These are phyloP conservation scores for Eonycteris spelaea DNA, from an alignment of 2,113 vertebrate genomes.

Conservation along the genomic window DNA sequence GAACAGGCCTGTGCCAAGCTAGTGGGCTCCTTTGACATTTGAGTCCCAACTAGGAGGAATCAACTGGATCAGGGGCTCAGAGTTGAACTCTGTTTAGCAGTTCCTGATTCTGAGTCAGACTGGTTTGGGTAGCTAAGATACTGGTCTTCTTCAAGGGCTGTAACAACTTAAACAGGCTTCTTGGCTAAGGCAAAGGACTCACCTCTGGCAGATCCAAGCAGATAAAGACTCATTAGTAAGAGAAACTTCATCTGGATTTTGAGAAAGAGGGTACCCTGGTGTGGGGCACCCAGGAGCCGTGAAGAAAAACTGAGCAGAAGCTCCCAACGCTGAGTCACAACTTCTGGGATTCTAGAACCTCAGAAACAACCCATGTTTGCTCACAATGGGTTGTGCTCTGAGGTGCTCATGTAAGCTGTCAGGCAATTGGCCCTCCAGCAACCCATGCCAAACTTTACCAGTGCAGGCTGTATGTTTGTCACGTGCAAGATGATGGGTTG, in stretches of 20 bases:
- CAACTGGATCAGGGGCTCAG: neutral
- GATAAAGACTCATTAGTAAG: slow-evolving; percentile 55
- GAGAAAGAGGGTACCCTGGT: neutral
- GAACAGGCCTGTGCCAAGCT: neutral
- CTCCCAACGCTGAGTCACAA: neutral
- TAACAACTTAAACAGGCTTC: neutral
- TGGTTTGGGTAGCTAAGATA: slow-evolving; percentile 18
- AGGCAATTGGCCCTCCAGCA: neutral
- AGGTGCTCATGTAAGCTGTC: neutral
- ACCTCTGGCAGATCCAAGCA: slow-evolving; percentile 61
- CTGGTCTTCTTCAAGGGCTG: neutral
- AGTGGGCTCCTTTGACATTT: neutral
- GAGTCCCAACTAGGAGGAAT: neutral
- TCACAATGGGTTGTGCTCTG: slow-evolving; percentile 55
- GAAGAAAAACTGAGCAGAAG: slow-evolving; percentile 21
- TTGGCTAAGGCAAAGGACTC: slow-evolving; percentile 13
- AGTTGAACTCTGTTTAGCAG: neutral
- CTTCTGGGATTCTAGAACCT: slow-evolving; percentile 62
- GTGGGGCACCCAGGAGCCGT: slow-evolving; percentile 9
- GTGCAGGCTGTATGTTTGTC: neutral
- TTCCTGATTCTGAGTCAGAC: neutral
- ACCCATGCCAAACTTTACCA: neutral
- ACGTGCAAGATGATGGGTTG: neutral
- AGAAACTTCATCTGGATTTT: slow-evolving; percentile 60
- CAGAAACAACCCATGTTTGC: neutral